Conservation (phyloP, 2,113 vertebrate genomes). For the Ceuthmochares aereus region DNA sequence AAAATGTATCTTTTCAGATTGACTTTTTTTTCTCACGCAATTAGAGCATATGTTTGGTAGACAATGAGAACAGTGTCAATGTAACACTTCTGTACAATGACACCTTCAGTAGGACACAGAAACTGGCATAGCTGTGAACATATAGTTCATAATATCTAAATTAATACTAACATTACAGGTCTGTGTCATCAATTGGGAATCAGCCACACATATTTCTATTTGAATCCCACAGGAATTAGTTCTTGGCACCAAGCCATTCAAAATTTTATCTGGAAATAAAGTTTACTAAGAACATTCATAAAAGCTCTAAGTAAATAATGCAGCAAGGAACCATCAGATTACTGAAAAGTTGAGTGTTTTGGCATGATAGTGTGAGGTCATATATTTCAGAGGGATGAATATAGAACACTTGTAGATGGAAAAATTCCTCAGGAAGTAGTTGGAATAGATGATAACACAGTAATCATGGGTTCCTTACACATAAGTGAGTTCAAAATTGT, state of each 20-base stretch:
- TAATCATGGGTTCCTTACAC: background rate
- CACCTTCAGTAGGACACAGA: background rate
- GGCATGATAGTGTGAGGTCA: background rate
- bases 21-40: background rate
- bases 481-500: background rate
- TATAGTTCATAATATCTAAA: background rate
- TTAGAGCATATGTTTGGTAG: background rate
- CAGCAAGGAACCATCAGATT: background rate
- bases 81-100: background rate
- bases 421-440: slow-evolving; percentile 3
- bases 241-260: background rate
- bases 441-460: background rate
- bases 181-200: background rate
- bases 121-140: background rate
- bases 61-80: background rate
- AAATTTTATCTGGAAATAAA: background rate
- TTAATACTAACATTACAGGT: background rate
- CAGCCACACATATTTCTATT: background rate
- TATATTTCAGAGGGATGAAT: background rate
- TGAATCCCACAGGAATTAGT: background rate
- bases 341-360: background rate
- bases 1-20: fast-evolving
- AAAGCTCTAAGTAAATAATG: background rate
- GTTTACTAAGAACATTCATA: background rate
- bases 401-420: background rate